Evolutionary conservation across 2,113 vertebrate species (phyloP), one percentile per base, ranked within the genome.

Genomic region (Ochotona curzoniae): DNA sequence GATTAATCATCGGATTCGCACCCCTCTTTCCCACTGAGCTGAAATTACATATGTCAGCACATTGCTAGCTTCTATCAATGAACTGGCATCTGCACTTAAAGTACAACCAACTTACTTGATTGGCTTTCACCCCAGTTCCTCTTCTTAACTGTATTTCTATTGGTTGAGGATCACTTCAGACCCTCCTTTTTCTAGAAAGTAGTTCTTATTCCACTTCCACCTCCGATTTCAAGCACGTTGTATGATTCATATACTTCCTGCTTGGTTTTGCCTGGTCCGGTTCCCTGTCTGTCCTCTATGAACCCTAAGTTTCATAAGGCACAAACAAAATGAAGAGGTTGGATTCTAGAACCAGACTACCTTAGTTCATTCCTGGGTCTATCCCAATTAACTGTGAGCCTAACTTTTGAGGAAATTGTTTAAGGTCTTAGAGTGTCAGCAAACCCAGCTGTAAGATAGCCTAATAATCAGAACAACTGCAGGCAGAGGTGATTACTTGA

Each of bases 91-190:
- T 73, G 28, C 54, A 84, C 23, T 57, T 73, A 74, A 60, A 15
- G 38, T n/a, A n/a, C 93, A 93, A 90, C 32, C 74, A n/a, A 87
- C n/a, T 87, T 44, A 89, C 73, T 73, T 92, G 80, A 7, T 76
- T 94, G 84, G 78, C 84, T 47, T 87, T 73, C 20, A 69, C 9
- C 30, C 25, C 28, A 74, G 54, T 12, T 38, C 17, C n/a, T 80
- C 66, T 69, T 69, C 32, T 91, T 75, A 49, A 94, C 57, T 89
- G 35, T 57, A 17, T 89, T 87, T 67, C 44, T 47, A 18, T 57
- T 80, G 51, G 61, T 35, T 86, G 79, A 94, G 54, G 15, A 51
- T 90, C 70, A 20, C 26, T 83, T 89, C 61, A 80, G 80, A 89
- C 32, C 9, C 30, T 80, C n/a, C 30, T 47, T 83, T 2, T 66